phyloP scores from a whole-genome alignment of 1,140 invertebrate genomes.

The Drosophila oshimai region DNA sequence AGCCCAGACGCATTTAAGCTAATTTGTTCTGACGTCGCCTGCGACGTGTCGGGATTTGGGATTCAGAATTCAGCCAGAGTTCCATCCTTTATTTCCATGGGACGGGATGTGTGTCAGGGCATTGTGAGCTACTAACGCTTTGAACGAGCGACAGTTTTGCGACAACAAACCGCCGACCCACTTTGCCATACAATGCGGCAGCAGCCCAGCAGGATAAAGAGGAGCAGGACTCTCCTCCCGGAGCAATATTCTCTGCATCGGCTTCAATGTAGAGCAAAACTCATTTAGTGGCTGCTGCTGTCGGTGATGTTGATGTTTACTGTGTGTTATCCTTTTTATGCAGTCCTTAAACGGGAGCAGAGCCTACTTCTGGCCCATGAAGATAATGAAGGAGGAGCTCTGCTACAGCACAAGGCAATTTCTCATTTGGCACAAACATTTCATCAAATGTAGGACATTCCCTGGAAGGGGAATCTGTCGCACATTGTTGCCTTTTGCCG shows the following conservation, averaged over 20 bases:
- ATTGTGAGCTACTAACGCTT: constrained; percentile 24
- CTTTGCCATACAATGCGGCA: constrained; percentile 30
- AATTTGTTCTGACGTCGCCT: constrained; percentile 36
- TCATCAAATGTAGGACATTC: constrained; percentile 34
- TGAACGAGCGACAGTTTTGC: constrained; percentile 29
- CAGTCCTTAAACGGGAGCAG: constrained; percentile 38
- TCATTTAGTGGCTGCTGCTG: constrained; percentile 39
- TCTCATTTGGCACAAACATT: constrained; percentile 42
- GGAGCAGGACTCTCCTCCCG: constrained; percentile 3
- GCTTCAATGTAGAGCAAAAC: constrained; percentile 44
- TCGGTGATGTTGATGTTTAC: constrained; percentile 30
- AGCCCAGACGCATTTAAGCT: constrained; percentile 23
- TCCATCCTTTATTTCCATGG: neutral
- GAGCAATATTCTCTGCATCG: constrained; percentile 4
- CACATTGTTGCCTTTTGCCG: constrained; percentile 33
- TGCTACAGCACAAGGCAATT: constrained; percentile 36
- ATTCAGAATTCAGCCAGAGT: neutral
- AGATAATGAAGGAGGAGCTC: constrained; percentile 30
- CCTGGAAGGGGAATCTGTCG: constrained; percentile 19
- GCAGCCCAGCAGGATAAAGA: constrained; percentile 13
- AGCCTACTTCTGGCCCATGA: constrained; percentile 26
- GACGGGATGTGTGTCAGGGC: constrained; percentile 9
- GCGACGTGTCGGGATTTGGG: constrained; percentile 13
- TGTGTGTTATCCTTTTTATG: constrained; percentile 44
- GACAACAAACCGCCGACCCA: constrained; percentile 39